Conservation (phyloP, 1,140 invertebrate species). For the Harlomillsia oculata region DNA sequence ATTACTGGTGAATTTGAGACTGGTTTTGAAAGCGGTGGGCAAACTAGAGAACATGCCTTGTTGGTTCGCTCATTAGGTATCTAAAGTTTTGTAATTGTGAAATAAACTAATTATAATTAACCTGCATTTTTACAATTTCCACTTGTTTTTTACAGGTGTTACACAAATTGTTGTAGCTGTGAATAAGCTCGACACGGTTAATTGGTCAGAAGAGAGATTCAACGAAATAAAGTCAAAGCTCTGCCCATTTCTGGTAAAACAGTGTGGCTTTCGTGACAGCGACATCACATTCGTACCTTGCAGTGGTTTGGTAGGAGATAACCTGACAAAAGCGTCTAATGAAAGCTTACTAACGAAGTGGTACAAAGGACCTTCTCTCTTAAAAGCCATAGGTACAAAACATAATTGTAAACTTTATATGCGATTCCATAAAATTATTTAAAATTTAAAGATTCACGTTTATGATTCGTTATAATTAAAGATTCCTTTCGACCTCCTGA, state of each 20-base stretch:
- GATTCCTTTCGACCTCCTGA: conserved; percentile 74
- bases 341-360: conserved; percentile 60
- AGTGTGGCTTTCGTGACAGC: conserved; percentile 83
- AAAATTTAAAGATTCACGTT: conserved; percentile 1
- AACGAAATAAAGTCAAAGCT: conserved; percentile 77
- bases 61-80: conserved; percentile 78
- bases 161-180: conserved; percentile 74
- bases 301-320: conserved; percentile 88
- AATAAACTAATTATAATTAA: not conserved
- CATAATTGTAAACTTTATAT: conserved; percentile 4
- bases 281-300: conserved; percentile 89
- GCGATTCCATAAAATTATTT: not conserved
- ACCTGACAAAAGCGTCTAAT: conserved; percentile 62
- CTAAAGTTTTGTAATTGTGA: not conserved
- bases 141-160: conserved; percentile 50
- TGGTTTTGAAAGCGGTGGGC: conserved; percentile 93
- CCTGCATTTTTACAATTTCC: not conserved
- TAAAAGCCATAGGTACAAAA: conserved; percentile 66
- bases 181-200: conserved; percentile 73
- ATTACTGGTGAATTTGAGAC: conserved; percentile 93
- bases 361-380: conserved; percentile 72
- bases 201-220: conserved; percentile 71
- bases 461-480: conserved; percentile 37
- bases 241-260: conserved; percentile 70
- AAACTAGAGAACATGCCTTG: conserved; percentile 94